phyloP scores from a whole-genome alignment of 37 sponge, comb jelly and placozoan species.

The Beroe ovata region DNA sequence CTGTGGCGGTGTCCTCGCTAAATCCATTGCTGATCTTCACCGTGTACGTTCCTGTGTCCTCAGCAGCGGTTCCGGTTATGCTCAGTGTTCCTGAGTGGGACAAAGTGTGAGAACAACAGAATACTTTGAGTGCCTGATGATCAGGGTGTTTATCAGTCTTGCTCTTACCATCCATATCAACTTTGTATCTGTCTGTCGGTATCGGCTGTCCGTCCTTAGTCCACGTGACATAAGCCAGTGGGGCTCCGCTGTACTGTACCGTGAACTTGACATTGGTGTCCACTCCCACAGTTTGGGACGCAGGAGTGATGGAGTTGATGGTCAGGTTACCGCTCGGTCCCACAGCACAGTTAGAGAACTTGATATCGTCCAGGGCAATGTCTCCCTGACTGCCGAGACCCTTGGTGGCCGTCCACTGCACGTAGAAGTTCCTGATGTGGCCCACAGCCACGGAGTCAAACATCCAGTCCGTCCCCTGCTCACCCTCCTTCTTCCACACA shows the following conservation, averaged over 20 bases:
- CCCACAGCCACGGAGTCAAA: conserved; percentile 2
- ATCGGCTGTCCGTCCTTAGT: conserved; percentile 24
- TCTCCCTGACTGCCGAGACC: conserved; percentile 68
- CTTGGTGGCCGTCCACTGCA: conserved; percentile 63
- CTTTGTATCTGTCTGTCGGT: neutral
- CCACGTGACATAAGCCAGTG: conserved; percentile 56
- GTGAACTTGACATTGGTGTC: neutral
- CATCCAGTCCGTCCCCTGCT: conserved; percentile 36
- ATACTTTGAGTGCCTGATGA: too few species aligned
- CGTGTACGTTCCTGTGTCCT: conserved; percentile 51
- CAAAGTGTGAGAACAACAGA: too few species aligned
- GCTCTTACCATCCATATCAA: conserved; percentile 22
- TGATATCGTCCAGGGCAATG: conserved; percentile 70
- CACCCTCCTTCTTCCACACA: conserved; percentile 34
- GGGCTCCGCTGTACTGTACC: conserved; percentile 22
- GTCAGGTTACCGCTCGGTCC: conserved; percentile 62
- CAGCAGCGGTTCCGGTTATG: conserved; percentile 23
- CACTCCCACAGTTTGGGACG: neutral
- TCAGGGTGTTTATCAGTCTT: too few species aligned
- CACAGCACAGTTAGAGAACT: conserved; percentile 67
- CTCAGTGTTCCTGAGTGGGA: neutral
- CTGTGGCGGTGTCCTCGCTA: conserved; percentile 1
- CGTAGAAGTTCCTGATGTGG: conserved; percentile 41
- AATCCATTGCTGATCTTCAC: conserved; percentile 58
- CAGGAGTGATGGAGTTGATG: conserved; percentile 6